Evolutionary conservation across 92 coral and sea anemone species (phyloP), one percentile per base, ranked within the genome.

Genomic region (Bergia sp.): DNA sequence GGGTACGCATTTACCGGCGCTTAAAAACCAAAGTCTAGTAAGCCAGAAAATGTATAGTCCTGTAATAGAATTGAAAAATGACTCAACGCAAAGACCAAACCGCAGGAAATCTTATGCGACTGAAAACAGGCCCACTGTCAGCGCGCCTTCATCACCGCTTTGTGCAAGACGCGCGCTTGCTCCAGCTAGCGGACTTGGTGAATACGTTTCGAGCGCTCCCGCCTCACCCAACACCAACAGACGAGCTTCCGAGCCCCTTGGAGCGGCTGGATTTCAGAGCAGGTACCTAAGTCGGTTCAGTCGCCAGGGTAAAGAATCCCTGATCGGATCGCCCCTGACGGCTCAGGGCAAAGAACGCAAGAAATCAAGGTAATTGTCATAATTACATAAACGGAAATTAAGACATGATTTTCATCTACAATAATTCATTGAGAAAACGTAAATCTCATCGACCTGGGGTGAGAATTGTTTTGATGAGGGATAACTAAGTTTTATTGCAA

Each of bases 181-280:
- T 45, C 80, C 80, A 44, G 5, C 29, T 61, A 57, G 47, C 20
- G 79, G 87, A 84, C 66, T 5, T 20, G 41, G n/a, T 0, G 79
- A 71, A 4, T 23, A 29, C 15, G 64, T 67, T n/a, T 42, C 87
- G 1, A 83, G 87, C 61, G 87, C 87, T 37, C 87, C 87, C 57
- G 37, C 9, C 16, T 84, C 87, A 3, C 87, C 87, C 13, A 44
- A 7, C 49, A 6, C 61, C 12, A 67, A 38, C 44, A 84, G 87
- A 20, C 77, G 87, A 37, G 87, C 87, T 12, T 84, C 87, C 11
- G 87, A 84, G 44, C 87, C 79, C 37, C 43, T 84, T 72, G 87
- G 69, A 15, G 67, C 64, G 64, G 61, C 58, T 13, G 87, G 36
- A 7, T 84, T 84, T 84, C 87, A 84, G 0, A 84, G 67, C 41